Evolutionary conservation across 2,113 vertebrate species (phyloP), one percentile per base, ranked within the genome.

Genomic region (Zosterops hypoxanthus): DNA sequence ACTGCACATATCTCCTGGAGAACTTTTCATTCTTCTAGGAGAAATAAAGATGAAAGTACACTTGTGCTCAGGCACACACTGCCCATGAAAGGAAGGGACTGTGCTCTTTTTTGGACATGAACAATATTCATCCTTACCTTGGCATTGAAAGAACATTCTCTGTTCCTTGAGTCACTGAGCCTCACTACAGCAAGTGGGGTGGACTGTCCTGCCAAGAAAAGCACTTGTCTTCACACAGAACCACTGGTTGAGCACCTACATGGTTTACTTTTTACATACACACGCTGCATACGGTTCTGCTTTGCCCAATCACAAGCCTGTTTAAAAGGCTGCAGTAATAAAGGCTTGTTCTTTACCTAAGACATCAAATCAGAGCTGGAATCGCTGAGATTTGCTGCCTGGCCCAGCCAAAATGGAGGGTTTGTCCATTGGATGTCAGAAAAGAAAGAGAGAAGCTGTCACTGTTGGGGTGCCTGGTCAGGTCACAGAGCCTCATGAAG

Each of bases 101-200:
- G 25, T 77, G 46, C 25, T 88, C 76, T 80, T 88, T 88, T 88
- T 72, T 90, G 83, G 76, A 72, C 28, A 23, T 70, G 23, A 88
- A 25, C 52, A 69, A 83, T 65, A 56, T 11, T 61, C 59, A 80
- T 57, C 72, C 72, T 91, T 76, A 86, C 86, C 59, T 95, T 94
- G 89, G 80, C 71, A 83, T 47, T 69, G 55, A 50, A 96, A 81
- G 76, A 81, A 63, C 86, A 90, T 91, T 88, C 76, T 77, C 55
- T 66, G 33, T 15, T 84, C 69, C 46, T 92, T 86, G 60, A 91
- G 77, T 92, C 93, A 91, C 42, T 2, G 1, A 53, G 55, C 36
- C 55, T 53, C 36, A 29, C 63, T 57, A 41, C 17, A 73, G 76
- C 50, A 72, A 86, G 46, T 31, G 61, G 50, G 6, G 21, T 91